A percentile compares a stretch with the other conserved stretches of the same genome.
Conservation (phyloP, 2,888 invertebrate species). For the Scaptomyza flava region DNA sequence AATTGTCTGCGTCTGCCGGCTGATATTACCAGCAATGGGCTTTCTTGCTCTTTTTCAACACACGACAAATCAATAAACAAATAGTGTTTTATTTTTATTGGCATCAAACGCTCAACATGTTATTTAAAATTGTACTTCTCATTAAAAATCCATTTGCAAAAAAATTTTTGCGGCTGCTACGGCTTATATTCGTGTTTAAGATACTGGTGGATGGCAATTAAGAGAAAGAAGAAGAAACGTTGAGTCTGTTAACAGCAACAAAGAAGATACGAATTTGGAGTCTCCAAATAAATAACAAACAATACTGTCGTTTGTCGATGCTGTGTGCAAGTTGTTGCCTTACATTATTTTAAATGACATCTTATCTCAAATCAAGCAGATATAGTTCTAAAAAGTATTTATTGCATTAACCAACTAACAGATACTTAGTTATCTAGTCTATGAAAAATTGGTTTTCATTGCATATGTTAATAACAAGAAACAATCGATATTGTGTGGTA, state of each 20-base stretch:
- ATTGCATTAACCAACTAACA: too few relatives aligned
- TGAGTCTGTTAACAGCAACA: constrained; percentile 25
- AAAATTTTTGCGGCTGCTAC: constrained; percentile 40
- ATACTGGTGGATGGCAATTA: constrained; percentile 27
- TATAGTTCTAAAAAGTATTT: background rate
- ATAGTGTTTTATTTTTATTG: background rate
- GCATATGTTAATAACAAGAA: background rate
- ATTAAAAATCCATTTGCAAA: constrained; percentile 44
- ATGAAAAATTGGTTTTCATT: background rate
- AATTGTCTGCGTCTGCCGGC: constrained; percentile 68
- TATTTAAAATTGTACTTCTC: constrained; percentile 27
- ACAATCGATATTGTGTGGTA: background rate
- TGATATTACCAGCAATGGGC: constrained; percentile 13
- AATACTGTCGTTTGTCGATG: background rate
- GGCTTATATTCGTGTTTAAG: constrained; percentile 35
- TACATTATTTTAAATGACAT: background rate
- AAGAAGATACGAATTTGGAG: background rate
- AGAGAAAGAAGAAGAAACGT: constrained; percentile 29
- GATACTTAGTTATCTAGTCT: too few relatives aligned
- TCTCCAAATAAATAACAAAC: background rate
- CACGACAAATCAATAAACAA: background rate
- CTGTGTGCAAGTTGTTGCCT: background rate
- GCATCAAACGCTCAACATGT: constrained; percentile 3
- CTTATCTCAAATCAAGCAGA: background rate
- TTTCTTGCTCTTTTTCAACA: background rate